These are phyloP conservation scores for Aptenodytes patagonicus DNA, from an alignment of 2,113 vertebrate genomes.

Conservation along the genomic window DNA sequence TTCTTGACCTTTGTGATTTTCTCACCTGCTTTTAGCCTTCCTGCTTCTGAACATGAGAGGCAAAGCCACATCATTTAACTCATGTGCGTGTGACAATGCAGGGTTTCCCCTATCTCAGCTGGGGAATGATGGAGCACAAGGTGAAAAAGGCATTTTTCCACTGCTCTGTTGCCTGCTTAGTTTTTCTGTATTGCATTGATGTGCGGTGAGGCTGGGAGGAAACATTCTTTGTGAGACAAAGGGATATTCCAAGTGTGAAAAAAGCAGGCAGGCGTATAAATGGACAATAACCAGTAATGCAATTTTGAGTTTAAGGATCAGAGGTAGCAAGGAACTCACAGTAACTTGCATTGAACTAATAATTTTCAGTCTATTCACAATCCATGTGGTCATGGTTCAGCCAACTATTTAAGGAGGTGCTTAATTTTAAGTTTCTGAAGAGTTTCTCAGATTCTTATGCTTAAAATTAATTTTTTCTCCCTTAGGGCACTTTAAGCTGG, in stretches of 20 bases:
- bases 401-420: background rate
- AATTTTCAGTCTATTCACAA: background rate
- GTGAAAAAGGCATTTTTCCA: background rate
- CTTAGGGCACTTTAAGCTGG: background rate
- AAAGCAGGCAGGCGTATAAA: background rate
- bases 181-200: background rate
- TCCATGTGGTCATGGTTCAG: background rate
- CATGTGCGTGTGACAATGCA: fast-evolving
- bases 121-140: background rate
- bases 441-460: background rate
- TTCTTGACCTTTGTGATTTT: background rate
- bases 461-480: background rate
- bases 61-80: background rate
- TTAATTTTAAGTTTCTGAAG: background rate
- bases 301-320: background rate
- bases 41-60: background rate
- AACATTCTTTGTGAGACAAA: background rate
- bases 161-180: background rate
- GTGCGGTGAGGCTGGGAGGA: background rate
- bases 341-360: background rate
- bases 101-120: background rate
- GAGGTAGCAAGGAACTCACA: background rate
- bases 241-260: background rate
- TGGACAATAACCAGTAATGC: background rate
- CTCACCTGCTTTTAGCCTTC: background rate